phyloP scores from a whole-genome alignment of 2,797 vertebrate species.

The Sebastes taczanowskii region DNA sequence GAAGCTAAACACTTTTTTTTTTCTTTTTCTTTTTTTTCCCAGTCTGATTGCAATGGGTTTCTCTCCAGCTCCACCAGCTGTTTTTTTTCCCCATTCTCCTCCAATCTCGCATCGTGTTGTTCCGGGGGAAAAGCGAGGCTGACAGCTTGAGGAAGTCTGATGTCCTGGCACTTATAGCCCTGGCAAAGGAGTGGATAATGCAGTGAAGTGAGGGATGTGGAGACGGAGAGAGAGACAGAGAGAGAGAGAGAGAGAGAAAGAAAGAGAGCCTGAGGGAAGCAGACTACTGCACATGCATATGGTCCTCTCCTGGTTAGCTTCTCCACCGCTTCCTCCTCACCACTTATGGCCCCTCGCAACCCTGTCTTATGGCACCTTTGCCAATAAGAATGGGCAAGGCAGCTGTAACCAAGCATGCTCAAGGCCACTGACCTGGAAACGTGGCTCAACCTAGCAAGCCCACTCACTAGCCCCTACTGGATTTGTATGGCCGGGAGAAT shows the following conservation, averaged over 20 bases:
- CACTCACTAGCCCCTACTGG: conserved; percentile 74
- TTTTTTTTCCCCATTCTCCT: conserved; percentile 33
- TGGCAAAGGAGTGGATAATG: conserved; percentile 62
- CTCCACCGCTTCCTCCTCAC: conserved; percentile 66
- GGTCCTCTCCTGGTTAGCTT: conserved; percentile 72
- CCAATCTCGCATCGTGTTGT: conserved; percentile 50
- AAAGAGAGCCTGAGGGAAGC: conserved; percentile 52
- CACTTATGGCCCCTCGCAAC: conserved; percentile 66
- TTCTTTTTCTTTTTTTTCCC: not conserved
- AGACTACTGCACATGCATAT: conserved; percentile 77
- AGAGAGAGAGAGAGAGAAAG: conserved; percentile 21
- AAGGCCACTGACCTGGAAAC: conserved; percentile 86
- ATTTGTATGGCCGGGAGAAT: conserved; percentile 72
- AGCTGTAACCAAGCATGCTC: conserved; percentile 82
- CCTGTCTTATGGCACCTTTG: conserved; percentile 77
- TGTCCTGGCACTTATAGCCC: conserved; percentile 68
- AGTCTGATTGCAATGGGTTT: conserved; percentile 29
- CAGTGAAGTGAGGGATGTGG: conserved; percentile 62
- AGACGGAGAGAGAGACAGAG: conserved; percentile 19
- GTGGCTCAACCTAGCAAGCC: conserved; percentile 76
- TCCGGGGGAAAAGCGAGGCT: conserved; percentile 43
- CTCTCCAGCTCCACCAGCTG: conserved; percentile 63
- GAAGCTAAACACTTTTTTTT: conserved; percentile 28
- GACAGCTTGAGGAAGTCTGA: conserved; percentile 76
- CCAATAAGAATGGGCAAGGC: conserved; percentile 78